Conservation (phyloP, 2,888 invertebrate species). For the Crocallis elinguaria region DNA sequence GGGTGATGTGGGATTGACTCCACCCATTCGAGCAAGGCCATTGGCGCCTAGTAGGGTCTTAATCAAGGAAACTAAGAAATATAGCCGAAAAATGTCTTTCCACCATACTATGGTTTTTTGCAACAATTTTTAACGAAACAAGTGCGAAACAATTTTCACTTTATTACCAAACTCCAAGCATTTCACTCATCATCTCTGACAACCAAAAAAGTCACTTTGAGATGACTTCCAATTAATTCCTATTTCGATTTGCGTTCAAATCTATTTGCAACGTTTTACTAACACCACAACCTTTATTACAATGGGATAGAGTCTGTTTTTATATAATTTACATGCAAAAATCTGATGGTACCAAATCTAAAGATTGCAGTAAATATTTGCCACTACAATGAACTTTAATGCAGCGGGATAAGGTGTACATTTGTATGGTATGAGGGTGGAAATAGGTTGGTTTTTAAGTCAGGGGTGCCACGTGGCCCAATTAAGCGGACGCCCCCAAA, state of each 20-base stretch:
- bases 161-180: constrained; percentile 24
- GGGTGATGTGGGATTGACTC: no score
- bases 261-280: constrained; percentile 42
- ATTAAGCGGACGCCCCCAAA: constrained; percentile 64
- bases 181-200: constrained; percentile 34
- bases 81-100: no score
- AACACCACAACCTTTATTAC: constrained; percentile 33
- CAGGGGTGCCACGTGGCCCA: constrained; percentile 74
- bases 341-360: neutral
- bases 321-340: constrained; percentile 2
- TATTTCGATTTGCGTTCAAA: constrained; percentile 66
- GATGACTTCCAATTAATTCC: constrained; percentile 58
- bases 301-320: constrained; percentile 32
- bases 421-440: constrained; percentile 29
- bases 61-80: no score
- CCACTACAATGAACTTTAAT: constrained; percentile 32
- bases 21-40: no score
- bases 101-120: no score
- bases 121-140: no score
- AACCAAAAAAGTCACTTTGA: constrained; percentile 56
- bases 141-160: no score
- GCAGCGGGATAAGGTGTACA: constrained; percentile 15
- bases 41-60: no score
- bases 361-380: constrained; percentile 32
- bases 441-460: constrained; percentile 13